Conservation (phyloP, 2,797 vertebrate genomes). For the Eulemur coronatus region DNA sequence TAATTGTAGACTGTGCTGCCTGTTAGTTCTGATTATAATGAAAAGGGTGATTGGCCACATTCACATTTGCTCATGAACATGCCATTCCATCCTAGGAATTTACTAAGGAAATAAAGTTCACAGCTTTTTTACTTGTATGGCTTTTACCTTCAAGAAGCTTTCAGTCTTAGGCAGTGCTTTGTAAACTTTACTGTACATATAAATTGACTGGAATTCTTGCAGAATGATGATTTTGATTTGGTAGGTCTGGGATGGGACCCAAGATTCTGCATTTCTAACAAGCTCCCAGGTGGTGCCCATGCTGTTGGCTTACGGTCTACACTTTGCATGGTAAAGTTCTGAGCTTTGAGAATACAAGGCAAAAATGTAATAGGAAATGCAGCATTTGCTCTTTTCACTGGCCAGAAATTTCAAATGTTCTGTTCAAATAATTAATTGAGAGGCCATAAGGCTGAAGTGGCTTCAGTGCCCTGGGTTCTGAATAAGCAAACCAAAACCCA, state of each 20-base stretch:
- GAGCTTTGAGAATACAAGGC: neutral
- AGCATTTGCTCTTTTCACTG: neutral
- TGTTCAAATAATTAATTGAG: neutral
- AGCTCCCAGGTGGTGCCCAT: neutral
- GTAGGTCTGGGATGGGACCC: neutral
- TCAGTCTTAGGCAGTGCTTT: neutral
- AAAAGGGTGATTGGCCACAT: slow-evolving; percentile 14
- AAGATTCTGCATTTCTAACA: neutral
- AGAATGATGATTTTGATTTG: neutral
- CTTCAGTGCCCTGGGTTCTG: neutral
- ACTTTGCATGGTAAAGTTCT: neutral
- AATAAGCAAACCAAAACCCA: neutral
- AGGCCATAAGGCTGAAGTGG: neutral
- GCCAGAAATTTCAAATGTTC: neutral
- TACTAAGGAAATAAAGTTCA: neutral
- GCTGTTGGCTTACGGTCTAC: neutral
- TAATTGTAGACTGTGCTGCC: slow-evolving; percentile 30
- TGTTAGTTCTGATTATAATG: slow-evolving; percentile 54
- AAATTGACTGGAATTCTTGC: neutral
- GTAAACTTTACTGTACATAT: neutral
- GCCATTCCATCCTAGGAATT: neutral
- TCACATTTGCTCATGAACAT: neutral
- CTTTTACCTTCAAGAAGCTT: slow-evolving; percentile 48
- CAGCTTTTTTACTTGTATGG: neutral
- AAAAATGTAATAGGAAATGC: neutral